phyloP scores from a whole-genome alignment of 1,140 invertebrate genomes.

The Dermatophagoides farinae region DNA sequence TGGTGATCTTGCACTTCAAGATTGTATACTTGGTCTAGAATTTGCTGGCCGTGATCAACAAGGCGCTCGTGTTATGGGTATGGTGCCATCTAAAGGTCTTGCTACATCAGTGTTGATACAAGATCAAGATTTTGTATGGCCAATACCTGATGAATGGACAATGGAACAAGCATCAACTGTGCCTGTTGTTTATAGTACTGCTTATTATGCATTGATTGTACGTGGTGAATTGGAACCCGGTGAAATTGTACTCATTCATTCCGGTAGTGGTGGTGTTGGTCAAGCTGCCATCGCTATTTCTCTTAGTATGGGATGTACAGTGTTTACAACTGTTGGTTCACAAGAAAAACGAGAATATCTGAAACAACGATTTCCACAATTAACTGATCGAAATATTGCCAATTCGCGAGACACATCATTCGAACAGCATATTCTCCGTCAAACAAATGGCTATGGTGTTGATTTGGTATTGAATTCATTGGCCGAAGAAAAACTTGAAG shows the following conservation, averaged over 20 bases:
- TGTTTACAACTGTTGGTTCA: conserved; percentile 54
- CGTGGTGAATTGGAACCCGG: conserved; percentile 59
- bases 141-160: conserved; percentile 64
- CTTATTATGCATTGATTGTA: conserved; percentile 40
- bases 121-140: conserved; percentile 64
- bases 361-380: conserved; percentile 28
- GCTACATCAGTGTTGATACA: conserved; percentile 69
- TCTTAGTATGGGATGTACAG: conserved; percentile 55
- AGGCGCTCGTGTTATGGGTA: conserved; percentile 76
- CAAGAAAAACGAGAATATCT: conserved; percentile 30
- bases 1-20: conserved; percentile 17
- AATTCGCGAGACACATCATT: conserved; percentile 35
- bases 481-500: conserved; percentile 67
- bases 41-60: conserved; percentile 48
- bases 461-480: conserved; percentile 83
- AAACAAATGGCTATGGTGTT: conserved; percentile 46
- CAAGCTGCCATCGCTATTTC: conserved; percentile 84
- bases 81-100: conserved; percentile 65
- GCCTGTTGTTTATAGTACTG: conserved; percentile 72
- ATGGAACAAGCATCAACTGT: conserved; percentile 78
- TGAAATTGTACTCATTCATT: conserved; percentile 72
- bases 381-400: conserved; percentile 31
- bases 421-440: conserved; percentile 25
- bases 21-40: conserved; percentile 43
- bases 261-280: conserved; percentile 86